Conservation (phyloP, 2,888 invertebrate species). For the Slavum lentiscoides region DNA sequence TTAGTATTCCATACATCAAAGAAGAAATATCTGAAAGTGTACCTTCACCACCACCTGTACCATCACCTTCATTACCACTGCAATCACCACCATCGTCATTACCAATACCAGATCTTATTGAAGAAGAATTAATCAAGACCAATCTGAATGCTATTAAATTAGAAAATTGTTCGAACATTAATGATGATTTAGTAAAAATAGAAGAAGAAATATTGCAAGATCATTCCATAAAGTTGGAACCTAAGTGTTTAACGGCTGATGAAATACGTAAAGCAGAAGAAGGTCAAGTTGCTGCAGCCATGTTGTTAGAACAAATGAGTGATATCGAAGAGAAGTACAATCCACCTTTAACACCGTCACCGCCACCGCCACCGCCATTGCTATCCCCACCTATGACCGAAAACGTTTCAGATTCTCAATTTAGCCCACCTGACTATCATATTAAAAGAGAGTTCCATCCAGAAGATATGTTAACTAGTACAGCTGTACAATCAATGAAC, state of each 20-base stretch:
- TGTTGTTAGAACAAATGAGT: conserved; percentile 51
- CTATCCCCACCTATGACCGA: conserved; percentile 3
- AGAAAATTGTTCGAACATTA: conserved; percentile 21
- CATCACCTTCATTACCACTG: neutral
- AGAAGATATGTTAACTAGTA: conserved; percentile 51
- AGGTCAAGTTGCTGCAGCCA: conserved; percentile 51
- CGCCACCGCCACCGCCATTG: conserved; percentile 9
- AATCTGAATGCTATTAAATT: conserved; percentile 43
- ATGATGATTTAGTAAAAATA: conserved; percentile 10
- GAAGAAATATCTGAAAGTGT: conserved; percentile 1
- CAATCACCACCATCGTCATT: conserved; percentile 5
- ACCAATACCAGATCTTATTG: conserved; percentile 6
- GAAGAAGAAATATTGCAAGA: conserved; percentile 15
- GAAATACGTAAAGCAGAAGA: conserved; percentile 52
- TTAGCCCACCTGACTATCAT: conserved; percentile 30
- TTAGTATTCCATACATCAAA: conserved; percentile 21
- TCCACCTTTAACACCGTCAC: conserved; percentile 2
- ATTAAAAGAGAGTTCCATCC: conserved; percentile 43
- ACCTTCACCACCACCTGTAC: neutral
- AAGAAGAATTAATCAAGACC: conserved; percentile 34
- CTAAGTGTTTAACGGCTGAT: conserved; percentile 40
- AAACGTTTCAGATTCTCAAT: conserved; percentile 23
- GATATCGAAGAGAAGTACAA: conserved; percentile 40
- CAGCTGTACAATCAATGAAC: conserved; percentile 25
- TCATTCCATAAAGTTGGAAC: conserved; percentile 7